A percentile compares a stretch with the other conserved stretches of the same genome.
These are phyloP conservation scores for Sminthurinus signatus DNA, from an alignment of 1,140 invertebrate species.

Conservation along the genomic window DNA sequence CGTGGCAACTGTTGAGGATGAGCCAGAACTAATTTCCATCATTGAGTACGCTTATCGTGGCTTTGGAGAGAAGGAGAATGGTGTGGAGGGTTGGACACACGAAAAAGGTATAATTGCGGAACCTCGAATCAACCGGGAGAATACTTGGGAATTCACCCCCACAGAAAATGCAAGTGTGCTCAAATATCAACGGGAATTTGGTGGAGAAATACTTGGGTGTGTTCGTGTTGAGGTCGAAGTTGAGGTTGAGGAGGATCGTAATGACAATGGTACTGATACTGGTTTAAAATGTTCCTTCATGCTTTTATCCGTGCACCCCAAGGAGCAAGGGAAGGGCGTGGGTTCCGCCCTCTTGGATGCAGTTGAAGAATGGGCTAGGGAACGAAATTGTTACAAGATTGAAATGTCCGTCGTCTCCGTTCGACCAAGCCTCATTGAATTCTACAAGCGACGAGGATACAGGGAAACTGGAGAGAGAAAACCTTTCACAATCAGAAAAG, in stretches of 20 bases:
- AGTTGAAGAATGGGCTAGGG: not conserved
- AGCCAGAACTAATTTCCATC: not conserved
- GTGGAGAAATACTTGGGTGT: not conserved
- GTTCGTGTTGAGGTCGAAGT: not conserved
- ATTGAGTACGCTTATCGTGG: not conserved
- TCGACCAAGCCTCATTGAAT: not conserved
- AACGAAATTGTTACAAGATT: not conserved
- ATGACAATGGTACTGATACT: no score
- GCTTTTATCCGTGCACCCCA: not conserved
- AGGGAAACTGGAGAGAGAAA: not conserved
- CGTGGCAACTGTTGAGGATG: not conserved
- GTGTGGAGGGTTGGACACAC: not conserved
- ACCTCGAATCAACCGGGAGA: not conserved
- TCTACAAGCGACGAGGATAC: not conserved
- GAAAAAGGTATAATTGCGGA: not conserved
- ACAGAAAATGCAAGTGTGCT: not conserved
- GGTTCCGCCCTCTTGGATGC: not conserved
- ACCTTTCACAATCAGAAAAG: conserved; percentile 34
- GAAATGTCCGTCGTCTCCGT: not conserved
- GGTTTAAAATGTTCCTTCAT: not conserved
- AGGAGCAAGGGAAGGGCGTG: not conserved
- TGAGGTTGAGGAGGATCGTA: no score
- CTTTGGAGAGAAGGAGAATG: not conserved
- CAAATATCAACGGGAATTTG: not conserved
- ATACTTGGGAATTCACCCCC: not conserved